Evolutionary conservation across 2,113 vertebrate species (phyloP).

Genomic region (Romanogobio albipinnatus): DNA sequence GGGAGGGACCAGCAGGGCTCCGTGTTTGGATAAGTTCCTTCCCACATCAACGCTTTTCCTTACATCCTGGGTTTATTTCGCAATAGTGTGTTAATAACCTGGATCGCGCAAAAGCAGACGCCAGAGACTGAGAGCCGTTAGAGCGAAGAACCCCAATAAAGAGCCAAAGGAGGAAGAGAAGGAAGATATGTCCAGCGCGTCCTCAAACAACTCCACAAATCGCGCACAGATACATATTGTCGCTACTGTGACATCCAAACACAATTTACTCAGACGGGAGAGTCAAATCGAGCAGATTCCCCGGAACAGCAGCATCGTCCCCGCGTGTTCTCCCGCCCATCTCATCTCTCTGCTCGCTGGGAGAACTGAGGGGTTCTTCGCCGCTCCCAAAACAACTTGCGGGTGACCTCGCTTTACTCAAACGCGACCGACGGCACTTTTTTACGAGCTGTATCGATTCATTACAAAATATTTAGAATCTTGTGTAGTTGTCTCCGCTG

Average conservation of each 20-base stretch:
- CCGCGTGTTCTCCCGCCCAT: slow-evolving; percentile 51
- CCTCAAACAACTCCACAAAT: slow-evolving; percentile 36
- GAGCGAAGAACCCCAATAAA: background rate
- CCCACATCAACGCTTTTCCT: slow-evolving; percentile 41
- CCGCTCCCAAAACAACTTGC: background rate
- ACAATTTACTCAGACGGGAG: background rate
- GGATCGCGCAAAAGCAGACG: background rate
- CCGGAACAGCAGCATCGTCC: slow-evolving; percentile 18
- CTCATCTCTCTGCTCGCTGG: slow-evolving; percentile 27
- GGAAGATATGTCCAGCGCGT: background rate
- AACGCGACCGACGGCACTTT: background rate
- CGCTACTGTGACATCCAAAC: background rate
- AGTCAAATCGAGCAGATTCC: background rate
- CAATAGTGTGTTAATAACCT: background rate
- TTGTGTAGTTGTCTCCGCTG: fast-evolving
- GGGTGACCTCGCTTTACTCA: background rate
- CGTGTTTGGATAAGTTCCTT: slow-evolving; percentile 55
- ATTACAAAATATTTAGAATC: too few relatives aligned
- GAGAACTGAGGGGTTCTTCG: slow-evolving; percentile 5
- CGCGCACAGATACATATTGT: background rate
- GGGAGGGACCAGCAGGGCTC: slow-evolving; percentile 48
- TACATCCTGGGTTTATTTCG: slow-evolving; percentile 44
- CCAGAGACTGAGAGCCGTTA: background rate
- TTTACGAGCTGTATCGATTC: background rate
- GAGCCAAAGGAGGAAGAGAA: background rate